These are phyloP conservation scores for Myotis planiceps DNA, from an alignment of 2,797 vertebrate genomes.

Conservation along the genomic window DNA sequence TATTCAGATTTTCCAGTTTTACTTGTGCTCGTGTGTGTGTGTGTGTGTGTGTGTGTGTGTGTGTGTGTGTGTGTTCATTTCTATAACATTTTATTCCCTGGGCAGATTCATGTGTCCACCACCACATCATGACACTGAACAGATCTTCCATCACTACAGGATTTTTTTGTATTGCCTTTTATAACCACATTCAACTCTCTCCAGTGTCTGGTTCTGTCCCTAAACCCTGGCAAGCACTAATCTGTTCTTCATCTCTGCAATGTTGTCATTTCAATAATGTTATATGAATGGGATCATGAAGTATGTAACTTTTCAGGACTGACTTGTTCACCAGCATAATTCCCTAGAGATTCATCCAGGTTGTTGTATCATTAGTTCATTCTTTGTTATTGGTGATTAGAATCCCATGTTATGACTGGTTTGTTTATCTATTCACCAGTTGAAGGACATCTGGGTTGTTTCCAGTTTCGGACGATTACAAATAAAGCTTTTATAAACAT, in stretches of 20 bases:
- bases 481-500: neutral
- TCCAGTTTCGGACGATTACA: neutral
- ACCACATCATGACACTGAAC: neutral
- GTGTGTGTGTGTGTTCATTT: neutral
- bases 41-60: neutral
- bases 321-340: neutral
- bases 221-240: neutral
- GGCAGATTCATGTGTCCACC: neutral
- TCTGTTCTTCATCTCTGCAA: neutral
- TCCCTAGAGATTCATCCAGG: neutral
- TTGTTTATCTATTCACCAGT: neutral
- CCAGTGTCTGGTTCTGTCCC: neutral
- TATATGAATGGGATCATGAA: neutral
- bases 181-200: neutral
- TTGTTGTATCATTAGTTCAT: neutral
- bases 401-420: neutral
- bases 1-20: neutral
- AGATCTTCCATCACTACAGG: neutral
- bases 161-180: neutral
- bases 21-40: neutral
- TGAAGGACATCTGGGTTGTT: neutral
- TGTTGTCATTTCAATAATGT: constrained; percentile 30
- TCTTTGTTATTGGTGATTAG: neutral
- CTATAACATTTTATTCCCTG: neutral
- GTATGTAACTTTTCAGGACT: neutral